Percentiles rank a stretch among this genome's conserved stretches.
Conservation (phyloP, 1,140 invertebrate genomes). For the Nasonia giraulti region DNA sequence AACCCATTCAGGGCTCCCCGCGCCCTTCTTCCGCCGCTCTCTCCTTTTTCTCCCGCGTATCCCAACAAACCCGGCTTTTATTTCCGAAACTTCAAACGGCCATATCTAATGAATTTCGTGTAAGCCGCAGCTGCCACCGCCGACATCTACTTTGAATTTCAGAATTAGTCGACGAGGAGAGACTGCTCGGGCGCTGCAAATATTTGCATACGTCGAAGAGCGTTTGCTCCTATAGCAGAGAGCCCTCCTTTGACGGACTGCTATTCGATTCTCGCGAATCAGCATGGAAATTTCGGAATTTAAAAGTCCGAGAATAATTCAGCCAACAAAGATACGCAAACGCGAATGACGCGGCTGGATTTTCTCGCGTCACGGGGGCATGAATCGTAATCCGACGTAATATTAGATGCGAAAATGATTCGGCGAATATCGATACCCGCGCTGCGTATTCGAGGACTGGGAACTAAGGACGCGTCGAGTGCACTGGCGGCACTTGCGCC, state of each 20-base stretch:
- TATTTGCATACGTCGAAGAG: constrained; percentile 6
- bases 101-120: background rate
- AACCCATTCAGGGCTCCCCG: background rate
- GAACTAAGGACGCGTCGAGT: background rate
- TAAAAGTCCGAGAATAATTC: background rate
- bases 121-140: background rate
- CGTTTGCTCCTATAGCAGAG: background rate
- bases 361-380: background rate
- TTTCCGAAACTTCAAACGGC: background rate
- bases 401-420: constrained; percentile 1
- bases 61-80: background rate
- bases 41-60: no score
- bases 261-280: background rate
- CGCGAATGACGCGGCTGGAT: background rate
- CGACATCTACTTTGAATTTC: constrained; percentile 1
- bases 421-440: constrained; percentile 17
- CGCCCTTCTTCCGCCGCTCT: background rate
- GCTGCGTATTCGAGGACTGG: background rate
- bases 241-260: background rate
- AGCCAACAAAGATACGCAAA: background rate
- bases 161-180: background rate
- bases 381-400: background rate
- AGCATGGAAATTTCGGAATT: constrained; percentile 3
- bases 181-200: background rate
- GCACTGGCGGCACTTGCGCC: background rate